These are phyloP conservation scores for Rhabdomys pumilio DNA, from an alignment of 2,797 vertebrate genomes.

Conservation along the genomic window DNA sequence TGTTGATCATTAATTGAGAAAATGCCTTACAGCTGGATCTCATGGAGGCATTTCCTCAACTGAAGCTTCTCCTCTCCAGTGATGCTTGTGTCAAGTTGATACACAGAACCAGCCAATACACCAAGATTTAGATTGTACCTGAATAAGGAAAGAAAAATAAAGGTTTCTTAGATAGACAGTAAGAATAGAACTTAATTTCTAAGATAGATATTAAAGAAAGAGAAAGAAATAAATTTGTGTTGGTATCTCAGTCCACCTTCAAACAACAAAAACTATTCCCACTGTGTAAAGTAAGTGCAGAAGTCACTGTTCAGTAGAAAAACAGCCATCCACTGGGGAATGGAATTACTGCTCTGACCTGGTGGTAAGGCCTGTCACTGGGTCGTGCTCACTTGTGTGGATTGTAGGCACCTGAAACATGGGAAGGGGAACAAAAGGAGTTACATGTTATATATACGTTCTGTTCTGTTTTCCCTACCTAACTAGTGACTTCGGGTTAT, in stretches of 20 bases:
- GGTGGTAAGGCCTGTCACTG: background rate
- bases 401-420: background rate
- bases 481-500: background rate
- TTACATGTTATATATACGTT: background rate
- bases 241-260: background rate
- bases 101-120: too few species aligned
- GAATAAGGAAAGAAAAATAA: background rate
- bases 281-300: background rate
- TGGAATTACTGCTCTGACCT: background rate
- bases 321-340: background rate
- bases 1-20: too few species aligned
- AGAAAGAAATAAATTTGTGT: background rate
- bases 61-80: too few species aligned
- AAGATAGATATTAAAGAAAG: background rate
- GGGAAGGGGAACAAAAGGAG: background rate
- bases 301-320: background rate
- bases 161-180: background rate
- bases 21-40: too few species aligned
- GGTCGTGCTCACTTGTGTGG: too few species aligned
- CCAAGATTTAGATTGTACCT: constrained; percentile 45
- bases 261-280: background rate
- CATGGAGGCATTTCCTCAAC: too few species aligned
- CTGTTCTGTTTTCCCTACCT: background rate
- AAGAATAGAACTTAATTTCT: background rate
- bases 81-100: too few species aligned